Conservation (phyloP, 2,888 invertebrate species). For the Petrolisthes cinctipes region DNA sequence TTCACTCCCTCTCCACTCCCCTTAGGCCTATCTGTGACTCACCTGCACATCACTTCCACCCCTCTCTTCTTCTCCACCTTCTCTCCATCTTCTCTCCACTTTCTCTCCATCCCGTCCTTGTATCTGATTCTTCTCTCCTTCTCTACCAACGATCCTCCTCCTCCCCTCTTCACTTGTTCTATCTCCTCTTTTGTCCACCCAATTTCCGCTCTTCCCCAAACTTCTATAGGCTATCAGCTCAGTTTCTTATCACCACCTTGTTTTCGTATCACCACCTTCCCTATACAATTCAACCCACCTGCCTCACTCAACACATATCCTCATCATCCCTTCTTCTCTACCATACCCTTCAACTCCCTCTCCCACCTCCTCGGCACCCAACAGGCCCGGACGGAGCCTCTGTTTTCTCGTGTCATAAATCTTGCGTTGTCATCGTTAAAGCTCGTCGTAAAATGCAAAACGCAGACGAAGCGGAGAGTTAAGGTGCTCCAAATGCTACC, state of each 20-base stretch:
- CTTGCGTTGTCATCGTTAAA: conserved; percentile 44
- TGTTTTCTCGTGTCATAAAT: conserved; percentile 42
- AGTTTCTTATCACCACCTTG: not conserved
- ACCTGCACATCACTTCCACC: not conserved
- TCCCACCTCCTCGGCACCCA: not conserved
- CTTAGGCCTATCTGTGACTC: not conserved
- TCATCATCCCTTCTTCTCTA: not conserved
- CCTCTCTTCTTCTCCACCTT: not conserved
- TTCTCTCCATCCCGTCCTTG: not conserved
- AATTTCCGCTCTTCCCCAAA: not conserved
- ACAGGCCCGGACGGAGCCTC: not conserved
- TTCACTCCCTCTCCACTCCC: not conserved
- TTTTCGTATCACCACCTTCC: not conserved
- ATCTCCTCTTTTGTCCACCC: not conserved
- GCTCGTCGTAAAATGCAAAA: conserved; percentile 42
- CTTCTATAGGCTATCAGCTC: too few species aligned
- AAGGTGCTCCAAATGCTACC: conserved; percentile 36
- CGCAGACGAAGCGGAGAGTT: conserved; percentile 29
- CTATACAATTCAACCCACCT: not conserved
- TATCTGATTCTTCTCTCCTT: not conserved
- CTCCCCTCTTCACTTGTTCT: not conserved
- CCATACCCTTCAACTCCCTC: not conserved
- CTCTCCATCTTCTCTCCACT: not conserved
- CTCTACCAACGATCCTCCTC: not conserved
- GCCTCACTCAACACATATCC: not conserved